Evolutionary conservation across 2,797 vertebrate species (phyloP), one percentile per base, ranked within the genome.

Genomic region (Perodicticus potto): DNA sequence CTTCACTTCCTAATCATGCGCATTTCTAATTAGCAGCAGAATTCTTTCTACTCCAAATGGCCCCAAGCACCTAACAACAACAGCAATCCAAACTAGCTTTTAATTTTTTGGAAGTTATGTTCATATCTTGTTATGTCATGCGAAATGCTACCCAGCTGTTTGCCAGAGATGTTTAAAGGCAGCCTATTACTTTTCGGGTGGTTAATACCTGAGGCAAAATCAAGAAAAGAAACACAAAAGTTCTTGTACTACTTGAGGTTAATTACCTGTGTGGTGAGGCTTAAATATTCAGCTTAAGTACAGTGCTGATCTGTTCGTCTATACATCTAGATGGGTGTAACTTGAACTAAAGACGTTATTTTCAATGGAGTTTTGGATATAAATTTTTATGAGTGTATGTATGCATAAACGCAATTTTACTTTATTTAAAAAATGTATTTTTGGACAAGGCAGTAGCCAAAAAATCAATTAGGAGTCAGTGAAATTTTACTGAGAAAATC

Each of bases 191-290:
- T 49, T 96, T 97, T 95, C 81, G 91, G 82, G 91, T 97, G 91
- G 97, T 95, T 96, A 80, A 37, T 84, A 91, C 91, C 96, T 89
- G 80, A 92, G 95, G 97, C 94, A 93, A 93, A 97, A 85, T 94
- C 63, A 84, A 93, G 89, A 49, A 89, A 88, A 85, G 94, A 94
- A 94, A 95, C 93, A 96, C 13, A 2, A 97, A 97, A 95, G 73
- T 82, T 96, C 96, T 93, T 97, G 94, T 97, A 97, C 90, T 96
- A 90, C 89, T 89, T 19, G n/a, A 96, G 63, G 78, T 93, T 97
- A 96, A 97, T 97, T 96, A 87, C 73, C 84, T 96, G 81, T 96
- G 80, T 90, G 77, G 81, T 74, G 69, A 97, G 86, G 69, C 57
- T 82, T 93, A 94, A 90, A 69, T 78, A 40, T 53, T 95, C 29